These are phyloP conservation scores for Lepisosteus osseus DNA, from an alignment of 2,113 vertebrate species.

Conservation along the genomic window DNA sequence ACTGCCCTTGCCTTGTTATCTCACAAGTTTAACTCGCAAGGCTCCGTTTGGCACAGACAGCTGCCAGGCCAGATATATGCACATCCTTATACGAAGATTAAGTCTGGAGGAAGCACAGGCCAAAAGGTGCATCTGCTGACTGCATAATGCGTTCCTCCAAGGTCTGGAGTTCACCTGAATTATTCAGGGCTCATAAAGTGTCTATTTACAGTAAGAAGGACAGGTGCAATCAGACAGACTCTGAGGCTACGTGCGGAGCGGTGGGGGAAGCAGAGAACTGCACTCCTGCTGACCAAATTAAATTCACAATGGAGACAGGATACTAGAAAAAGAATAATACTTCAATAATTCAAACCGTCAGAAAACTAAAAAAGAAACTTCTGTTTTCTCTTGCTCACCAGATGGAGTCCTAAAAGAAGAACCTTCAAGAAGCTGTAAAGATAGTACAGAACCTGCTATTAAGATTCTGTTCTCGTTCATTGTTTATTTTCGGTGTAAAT, in stretches of 20 bases:
- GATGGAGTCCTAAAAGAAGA: no score
- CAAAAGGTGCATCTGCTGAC: constrained; percentile 12
- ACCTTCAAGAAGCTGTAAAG: no score
- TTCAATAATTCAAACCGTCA: no score
- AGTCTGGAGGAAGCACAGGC: constrained; percentile 7
- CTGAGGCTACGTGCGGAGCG: not conserved
- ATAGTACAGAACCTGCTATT: no score
- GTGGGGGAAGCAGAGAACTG: not conserved
- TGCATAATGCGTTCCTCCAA: not conserved
- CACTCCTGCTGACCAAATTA: not conserved
- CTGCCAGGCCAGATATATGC: constrained; percentile 2
- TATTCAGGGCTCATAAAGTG: constrained; percentile 22
- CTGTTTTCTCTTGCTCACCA: no score
- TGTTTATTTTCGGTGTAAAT: no score
- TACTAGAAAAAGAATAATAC: no score
- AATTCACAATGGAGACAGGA: no score
- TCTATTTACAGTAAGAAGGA: constrained; percentile 12
- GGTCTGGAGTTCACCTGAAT: constrained; percentile 18
- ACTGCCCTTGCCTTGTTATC: not conserved
- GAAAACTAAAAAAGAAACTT: no score
- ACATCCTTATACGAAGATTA: not conserved
- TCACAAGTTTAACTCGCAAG: not conserved
- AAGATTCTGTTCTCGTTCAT: no score
- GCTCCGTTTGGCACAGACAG: not conserved
- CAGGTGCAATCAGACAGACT: constrained; percentile 4